phyloP scores from a whole-genome alignment of 2,797 vertebrate genomes.

The Propithecus deckenii region DNA sequence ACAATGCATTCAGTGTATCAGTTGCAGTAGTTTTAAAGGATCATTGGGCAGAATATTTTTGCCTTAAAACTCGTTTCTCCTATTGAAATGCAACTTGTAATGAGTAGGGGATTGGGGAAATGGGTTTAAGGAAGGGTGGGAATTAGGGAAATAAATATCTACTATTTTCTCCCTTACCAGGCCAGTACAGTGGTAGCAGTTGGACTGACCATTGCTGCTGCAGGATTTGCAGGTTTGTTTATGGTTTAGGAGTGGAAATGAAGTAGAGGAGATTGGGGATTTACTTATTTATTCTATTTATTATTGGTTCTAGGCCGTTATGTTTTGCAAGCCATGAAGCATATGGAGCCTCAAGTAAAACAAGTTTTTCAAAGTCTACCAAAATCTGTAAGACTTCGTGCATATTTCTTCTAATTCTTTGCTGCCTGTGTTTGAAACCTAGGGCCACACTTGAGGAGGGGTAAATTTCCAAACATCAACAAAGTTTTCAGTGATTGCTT shows the following conservation, averaged over 20 bases:
- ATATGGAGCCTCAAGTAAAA: slow-evolving; percentile 95
- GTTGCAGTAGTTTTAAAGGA: neutral
- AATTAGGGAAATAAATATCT: slow-evolving; percentile 33
- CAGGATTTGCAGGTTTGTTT: slow-evolving; percentile 94
- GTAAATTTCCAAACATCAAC: neutral
- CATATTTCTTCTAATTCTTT: slow-evolving; percentile 40
- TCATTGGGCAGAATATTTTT: neutral
- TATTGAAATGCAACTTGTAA: neutral
- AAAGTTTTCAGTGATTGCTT: neutral
- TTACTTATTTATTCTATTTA: neutral
- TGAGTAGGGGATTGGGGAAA: neutral
- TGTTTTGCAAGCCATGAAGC: slow-evolving; percentile 91
- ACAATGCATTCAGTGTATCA: neutral
- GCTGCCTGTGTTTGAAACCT: neutral
- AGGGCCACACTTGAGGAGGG: neutral
- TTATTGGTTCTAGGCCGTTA: slow-evolving; percentile 90
- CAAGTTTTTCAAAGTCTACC: slow-evolving; percentile 92
- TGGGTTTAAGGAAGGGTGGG: neutral
- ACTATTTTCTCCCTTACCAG: slow-evolving; percentile 80
- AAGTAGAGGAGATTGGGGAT: neutral
- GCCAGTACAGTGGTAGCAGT: slow-evolving; percentile 93
- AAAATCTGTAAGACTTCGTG: slow-evolving; percentile 86
- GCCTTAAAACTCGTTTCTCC: neutral
- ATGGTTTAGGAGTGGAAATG: neutral
- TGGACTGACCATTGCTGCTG: slow-evolving; percentile 93